These are phyloP conservation scores for Argyresthia albistria DNA, from an alignment of 2,888 invertebrate genomes.

Conservation along the genomic window DNA sequence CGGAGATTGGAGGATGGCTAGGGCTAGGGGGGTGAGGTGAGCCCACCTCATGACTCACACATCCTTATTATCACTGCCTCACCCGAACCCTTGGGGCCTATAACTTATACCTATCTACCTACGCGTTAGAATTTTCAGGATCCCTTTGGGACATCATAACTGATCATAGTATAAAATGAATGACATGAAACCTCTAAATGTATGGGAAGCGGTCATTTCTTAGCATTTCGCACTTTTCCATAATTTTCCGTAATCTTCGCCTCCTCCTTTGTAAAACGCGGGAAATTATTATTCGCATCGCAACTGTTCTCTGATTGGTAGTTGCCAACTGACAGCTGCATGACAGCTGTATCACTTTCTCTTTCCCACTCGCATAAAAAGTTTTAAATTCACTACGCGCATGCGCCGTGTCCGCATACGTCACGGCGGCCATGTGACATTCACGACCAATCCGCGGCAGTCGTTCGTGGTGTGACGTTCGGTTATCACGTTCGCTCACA, in stretches of 20 bases:
- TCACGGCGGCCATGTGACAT: conserved; percentile 42
- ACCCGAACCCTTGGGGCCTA: no score
- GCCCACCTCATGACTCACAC: neutral
- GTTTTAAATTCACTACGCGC: conserved; percentile 41
- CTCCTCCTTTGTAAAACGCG: conserved; percentile 3
- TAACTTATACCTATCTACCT: no score
- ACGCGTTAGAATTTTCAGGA: no score
- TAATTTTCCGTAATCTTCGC: no score
- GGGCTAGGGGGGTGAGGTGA: neutral
- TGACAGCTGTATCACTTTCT: conserved; percentile 11
- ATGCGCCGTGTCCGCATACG: conserved; percentile 47
- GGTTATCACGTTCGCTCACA: conserved; percentile 27
- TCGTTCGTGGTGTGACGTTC: conserved; percentile 39
- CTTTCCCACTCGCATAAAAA: conserved; percentile 33
- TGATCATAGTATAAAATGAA: no score
- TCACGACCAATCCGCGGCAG: conserved; percentile 39
- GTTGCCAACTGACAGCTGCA: conserved; percentile 1
- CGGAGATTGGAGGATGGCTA: neutral
- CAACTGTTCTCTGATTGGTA: no score
- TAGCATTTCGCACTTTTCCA: no score
- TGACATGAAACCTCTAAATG: no score
- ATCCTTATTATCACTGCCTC: no score
- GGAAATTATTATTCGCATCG: neutral
- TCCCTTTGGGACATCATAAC: no score
- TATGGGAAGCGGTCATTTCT: no score